These are phyloP conservation scores for Macrobrachium rosenbergii DNA, from an alignment of 1,140 invertebrate species.

Conservation along the genomic window DNA sequence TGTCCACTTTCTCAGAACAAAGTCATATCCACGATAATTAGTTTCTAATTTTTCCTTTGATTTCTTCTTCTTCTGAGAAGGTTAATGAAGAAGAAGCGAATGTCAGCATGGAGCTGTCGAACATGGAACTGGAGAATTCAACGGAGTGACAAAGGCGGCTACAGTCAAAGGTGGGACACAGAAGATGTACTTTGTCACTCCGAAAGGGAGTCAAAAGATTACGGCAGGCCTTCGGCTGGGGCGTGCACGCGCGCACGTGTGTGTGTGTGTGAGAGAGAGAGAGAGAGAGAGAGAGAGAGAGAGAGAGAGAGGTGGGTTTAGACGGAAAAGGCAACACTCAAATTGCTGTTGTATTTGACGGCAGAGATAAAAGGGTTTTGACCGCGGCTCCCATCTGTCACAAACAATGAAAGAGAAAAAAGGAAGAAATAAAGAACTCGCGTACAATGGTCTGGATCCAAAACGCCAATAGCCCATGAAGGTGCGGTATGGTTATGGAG, in stretches of 20 bases:
- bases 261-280: no score
- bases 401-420: no score
- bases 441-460: no score
- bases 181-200: slow-evolving; percentile 14
- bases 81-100: background rate
- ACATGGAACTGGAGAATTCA: no score
- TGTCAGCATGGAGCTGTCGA: no score
- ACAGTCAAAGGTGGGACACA: background rate
- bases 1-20: no score
- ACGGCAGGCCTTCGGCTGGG: background rate
- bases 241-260: no score
- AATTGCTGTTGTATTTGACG: background rate
- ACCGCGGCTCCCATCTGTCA: no score
- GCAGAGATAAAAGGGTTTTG: no score
- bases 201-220: background rate
- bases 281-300: background rate
- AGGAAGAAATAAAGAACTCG: no score
- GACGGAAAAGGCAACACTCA: slow-evolving; percentile 2
- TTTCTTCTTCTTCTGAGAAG: background rate
- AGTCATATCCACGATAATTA: background rate
- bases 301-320: background rate
- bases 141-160: background rate
- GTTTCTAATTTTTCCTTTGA: background rate
- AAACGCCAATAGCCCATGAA: no score
- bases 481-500: no score